Evolutionary conservation across 2,797 vertebrate genomes (phyloP), one percentile per base, ranked within the genome.

Genomic region (Myiotriccus ornatus): DNA sequence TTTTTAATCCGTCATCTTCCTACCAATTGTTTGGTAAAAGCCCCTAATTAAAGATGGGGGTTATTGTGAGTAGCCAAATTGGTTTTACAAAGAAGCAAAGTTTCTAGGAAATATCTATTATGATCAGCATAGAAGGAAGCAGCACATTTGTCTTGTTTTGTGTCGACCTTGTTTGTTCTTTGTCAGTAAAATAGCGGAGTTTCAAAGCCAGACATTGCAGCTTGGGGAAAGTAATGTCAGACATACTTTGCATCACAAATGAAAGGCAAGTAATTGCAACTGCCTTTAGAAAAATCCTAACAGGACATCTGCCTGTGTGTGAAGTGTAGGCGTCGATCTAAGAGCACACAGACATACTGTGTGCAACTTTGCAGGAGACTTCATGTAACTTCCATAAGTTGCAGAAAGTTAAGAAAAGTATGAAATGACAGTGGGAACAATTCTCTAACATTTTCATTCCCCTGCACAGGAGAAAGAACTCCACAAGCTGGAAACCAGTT

Each of bases 221-320:
- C 20, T 74, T 44, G n/a, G 53, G 59, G 37, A 70, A 74, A 91
- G 69, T 78, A 74, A 94, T 89, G 57, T 90, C 89, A 84, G 86
- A 49, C 32, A 35, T 47, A 90, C 85, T 97, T 95, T 96, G 32
- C 39, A 78, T 94, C 76, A 69, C 64, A 85, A 86, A 70, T 78
- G 52, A 60, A 91, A 95, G 74, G 34, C 39, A 69, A 77, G 41
- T 53, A 89, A 83, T 85, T 93, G 75, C 37, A 94, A 94, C 35
- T 35, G 46, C 62, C 63, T 89, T 86, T 39, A 85, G 79, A 96
- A 92, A 88, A 95, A 89, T 82, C 70, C 50, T 80, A 84, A 67
- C 73, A 91, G 70, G 89, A 93, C 86, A 73, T 90, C 87, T 93
- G 77, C 86, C 79, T 84, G 12, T 30, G 11, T 73, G 76, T 62